A percentile compares a stretch with the other conserved stretches of the same genome.
phyloP scores from a whole-genome alignment of 2,113 vertebrate genomes.

The Todiramphus chloris region DNA sequence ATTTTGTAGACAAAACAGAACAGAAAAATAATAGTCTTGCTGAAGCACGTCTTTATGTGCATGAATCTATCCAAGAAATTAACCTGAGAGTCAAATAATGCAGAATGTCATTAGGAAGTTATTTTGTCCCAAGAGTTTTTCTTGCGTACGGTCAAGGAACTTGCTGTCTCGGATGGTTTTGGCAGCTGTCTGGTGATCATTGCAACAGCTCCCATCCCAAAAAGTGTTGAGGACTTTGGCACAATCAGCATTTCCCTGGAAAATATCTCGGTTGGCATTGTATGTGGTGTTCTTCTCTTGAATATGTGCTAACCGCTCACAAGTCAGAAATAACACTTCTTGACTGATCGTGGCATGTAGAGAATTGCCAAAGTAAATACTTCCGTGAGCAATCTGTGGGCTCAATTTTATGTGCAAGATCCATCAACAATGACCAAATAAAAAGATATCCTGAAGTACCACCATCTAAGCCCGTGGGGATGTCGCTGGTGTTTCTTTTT shows the following conservation, averaged over 20 bases:
- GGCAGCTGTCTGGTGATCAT: background rate
- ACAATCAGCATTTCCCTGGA: background rate
- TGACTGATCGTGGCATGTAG: background rate
- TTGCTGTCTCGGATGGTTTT: background rate
- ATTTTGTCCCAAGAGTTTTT: background rate
- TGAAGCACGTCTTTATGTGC: background rate
- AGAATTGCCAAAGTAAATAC: background rate
- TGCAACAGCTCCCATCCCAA: background rate
- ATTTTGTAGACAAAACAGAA: slow-evolving; percentile 46
- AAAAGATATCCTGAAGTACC: background rate
- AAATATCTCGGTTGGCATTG: background rate
- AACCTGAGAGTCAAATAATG: background rate
- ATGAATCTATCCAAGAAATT: background rate
- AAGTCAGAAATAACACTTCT: background rate
- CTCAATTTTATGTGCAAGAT: background rate
- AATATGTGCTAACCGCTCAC: background rate
- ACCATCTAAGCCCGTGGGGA: background rate
- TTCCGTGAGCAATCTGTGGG: background rate
- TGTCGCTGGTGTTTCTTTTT: background rate
- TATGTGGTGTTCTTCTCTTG: background rate
- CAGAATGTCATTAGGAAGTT: background rate
- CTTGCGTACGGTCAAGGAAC: background rate
- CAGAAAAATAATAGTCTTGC: background rate
- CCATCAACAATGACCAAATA: background rate
- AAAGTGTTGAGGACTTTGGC: background rate